Base-by-base conservation (phyloP, 2,113 vertebrate genomes). In the Saccopteryx bilineata region DNA sequence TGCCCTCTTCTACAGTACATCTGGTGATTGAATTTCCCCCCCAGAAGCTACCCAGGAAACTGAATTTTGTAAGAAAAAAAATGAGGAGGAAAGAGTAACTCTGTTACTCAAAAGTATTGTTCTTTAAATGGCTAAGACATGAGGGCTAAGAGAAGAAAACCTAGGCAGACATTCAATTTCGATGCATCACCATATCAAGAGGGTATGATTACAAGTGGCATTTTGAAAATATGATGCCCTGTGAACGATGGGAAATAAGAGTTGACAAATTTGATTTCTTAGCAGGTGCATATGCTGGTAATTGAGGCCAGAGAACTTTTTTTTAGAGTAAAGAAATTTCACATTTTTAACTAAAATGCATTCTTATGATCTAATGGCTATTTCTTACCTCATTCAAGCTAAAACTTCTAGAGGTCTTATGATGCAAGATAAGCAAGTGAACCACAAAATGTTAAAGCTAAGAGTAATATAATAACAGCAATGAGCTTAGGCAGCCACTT, bases 11-110 rank as follows among this genome's bases (percentile, higher is more conserved):
- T 13, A 11, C 1, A 7, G 85, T 75, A 91, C 1, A 1, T 85
- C 74, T 33, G 52, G 0, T 94, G 95, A 98, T 97, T 95, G 52
- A 74, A 96, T 98, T 95, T 88, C 60, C 80, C 79, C 91, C 26
- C 95, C 93, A 81, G 74, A 95, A 93, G 84, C 65, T 88, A 56
- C 82, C 76, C 18, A 82, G 76, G 95, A 97, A 97, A 95, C 97
- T 88, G 76, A 96, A 94, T 63, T 79, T 86, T 82, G 24, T 60
- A 66, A 91, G 0, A n/a, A 96, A 96, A 61, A 69, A 95, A 95
- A 96, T 60, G 58, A 74, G 87, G 65, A 98, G 96, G 94, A 68
- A 83, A 79, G 33, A 87, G 39, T 87, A 96, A 96, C 78, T 86
- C 66, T 75, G 65, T 97, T 96, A 81, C 87, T 96, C 93, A 81